Conservation (phyloP, 2,113 vertebrate species). For the Cyanistes caeruleus region DNA sequence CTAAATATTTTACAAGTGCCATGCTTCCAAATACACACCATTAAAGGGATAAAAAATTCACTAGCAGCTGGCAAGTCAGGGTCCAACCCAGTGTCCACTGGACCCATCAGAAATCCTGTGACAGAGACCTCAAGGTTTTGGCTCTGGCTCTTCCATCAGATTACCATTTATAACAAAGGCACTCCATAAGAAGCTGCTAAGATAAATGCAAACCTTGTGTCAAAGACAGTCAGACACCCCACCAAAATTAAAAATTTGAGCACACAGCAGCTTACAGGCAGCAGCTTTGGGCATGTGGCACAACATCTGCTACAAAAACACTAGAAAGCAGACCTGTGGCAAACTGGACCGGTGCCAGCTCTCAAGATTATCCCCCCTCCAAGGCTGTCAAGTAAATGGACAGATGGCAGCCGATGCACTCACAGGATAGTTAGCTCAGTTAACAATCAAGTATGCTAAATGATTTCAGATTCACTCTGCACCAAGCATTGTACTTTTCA, state of each 20-base stretch:
- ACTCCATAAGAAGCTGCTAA: background rate
- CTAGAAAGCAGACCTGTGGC: constrained; percentile 69
- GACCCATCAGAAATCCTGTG: background rate
- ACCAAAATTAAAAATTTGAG: constrained; percentile 38
- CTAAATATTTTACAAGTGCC: background rate
- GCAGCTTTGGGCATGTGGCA: constrained; percentile 67
- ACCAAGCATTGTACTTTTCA: constrained; percentile 39
- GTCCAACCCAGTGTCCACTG: background rate
- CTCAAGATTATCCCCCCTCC: constrained; percentile 27
- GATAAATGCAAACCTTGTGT: background rate
- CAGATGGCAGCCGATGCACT: constrained; percentile 73
- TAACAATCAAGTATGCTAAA: constrained; percentile 63
- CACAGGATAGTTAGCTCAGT: constrained; percentile 40
- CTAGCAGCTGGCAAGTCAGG: background rate
- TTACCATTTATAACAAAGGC: background rate
- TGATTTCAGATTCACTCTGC: constrained; percentile 48
- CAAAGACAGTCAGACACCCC: background rate
- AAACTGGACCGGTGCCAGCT: constrained; percentile 68
- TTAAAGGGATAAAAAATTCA: background rate
- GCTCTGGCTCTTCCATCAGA: background rate
- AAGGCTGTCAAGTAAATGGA: constrained; percentile 70
- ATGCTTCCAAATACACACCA: background rate
- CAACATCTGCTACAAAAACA: constrained; percentile 74
- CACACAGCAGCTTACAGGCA: constrained; percentile 44
- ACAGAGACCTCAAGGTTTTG: background rate